Conservation (phyloP, 2,797 vertebrate genomes). For the Anabas testudineus region DNA sequence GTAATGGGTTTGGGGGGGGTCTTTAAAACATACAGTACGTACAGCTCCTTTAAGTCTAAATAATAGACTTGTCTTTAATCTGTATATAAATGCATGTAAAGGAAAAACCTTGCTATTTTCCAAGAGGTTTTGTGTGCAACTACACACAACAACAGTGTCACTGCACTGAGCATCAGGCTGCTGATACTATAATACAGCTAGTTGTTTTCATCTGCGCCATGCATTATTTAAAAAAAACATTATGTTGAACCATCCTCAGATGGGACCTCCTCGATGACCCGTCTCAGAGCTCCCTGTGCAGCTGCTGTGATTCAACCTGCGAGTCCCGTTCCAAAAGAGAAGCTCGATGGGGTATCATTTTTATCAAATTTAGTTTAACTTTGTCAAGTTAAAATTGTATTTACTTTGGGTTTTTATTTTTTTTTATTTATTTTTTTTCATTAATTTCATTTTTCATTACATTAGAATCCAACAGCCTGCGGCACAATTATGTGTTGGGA, state of each 20-base stretch:
- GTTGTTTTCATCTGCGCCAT: neutral
- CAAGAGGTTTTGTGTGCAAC: too few species aligned
- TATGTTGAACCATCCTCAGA: conserved; percentile 48
- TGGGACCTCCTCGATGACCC: conserved; percentile 84
- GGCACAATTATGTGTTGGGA: conserved; percentile 76
- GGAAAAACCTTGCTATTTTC: too few species aligned
- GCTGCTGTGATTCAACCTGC: conserved; percentile 83
- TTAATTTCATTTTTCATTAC: neutral
- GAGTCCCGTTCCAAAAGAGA: conserved; percentile 38
- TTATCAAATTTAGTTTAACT: neutral
- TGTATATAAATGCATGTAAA: too few species aligned
- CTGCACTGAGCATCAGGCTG: too few species aligned
- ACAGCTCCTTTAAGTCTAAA: neutral
- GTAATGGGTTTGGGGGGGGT: neutral
- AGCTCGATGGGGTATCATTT: conserved; percentile 47
- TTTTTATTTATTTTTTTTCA: neutral
- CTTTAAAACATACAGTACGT: neutral
- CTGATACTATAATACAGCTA: neutral
- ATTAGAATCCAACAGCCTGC: conserved; percentile 43
- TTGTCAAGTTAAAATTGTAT: accelerated
- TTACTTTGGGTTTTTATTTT: neutral
- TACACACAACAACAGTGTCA: too few species aligned
- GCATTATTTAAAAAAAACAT: neutral
- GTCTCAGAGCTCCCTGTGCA: conserved; percentile 71
- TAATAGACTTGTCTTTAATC: too few species aligned